Evolutionary conservation across 2,113 vertebrate species (phyloP), one percentile per base, ranked within the genome.

Genomic region (Mastomys natalensis): DNA sequence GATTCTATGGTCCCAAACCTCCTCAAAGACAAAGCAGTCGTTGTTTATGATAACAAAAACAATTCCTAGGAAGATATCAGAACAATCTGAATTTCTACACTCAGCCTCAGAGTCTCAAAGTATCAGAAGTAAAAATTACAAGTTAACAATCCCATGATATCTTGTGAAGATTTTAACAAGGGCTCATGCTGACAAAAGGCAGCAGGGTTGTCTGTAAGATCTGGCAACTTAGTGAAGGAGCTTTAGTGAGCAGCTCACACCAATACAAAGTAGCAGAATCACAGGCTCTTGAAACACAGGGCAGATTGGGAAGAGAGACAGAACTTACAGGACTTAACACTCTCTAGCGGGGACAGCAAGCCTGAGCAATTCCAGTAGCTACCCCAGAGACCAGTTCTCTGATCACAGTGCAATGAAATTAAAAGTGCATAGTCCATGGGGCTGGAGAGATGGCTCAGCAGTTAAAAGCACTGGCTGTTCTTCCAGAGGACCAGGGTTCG

Each of bases 81-180:
- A 82, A 37, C 51, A 62, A 37, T 84, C 68, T 22, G 16, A 82
- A 84, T n/a, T 45, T 84, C 4, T 68, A 88, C 48, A 7, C 10
- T 58, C 53, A 62, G 19, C 22, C 87, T 74, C 0, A 55, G 62
- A 90, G 64, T 60, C 76, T 91, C 89, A 62, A 93, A 62, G 48
- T 85, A 94, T 58, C 92, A 74, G 76, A 53, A 87, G 55, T 55
- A 91, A 95, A 91, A 93, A 37, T 24, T 40, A 7, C 72, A 9
- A 37, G 34, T 26, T 2, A n/a, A 62, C 9, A 86, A 96, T 73
- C 5, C 53, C 7, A 37, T 26, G 66, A 31, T 68, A 78, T 74
- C 82, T 90, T 85, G 40, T 3, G 8, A 40, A 78, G 29, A 66
- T 5, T 22, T 73, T 78, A 66, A 68, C 86, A 78, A n/a, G 62